Evolutionary conservation across 2,113 vertebrate species (phyloP), one percentile per base, ranked within the genome.

Genomic region (Gadus macrocephalus): DNA sequence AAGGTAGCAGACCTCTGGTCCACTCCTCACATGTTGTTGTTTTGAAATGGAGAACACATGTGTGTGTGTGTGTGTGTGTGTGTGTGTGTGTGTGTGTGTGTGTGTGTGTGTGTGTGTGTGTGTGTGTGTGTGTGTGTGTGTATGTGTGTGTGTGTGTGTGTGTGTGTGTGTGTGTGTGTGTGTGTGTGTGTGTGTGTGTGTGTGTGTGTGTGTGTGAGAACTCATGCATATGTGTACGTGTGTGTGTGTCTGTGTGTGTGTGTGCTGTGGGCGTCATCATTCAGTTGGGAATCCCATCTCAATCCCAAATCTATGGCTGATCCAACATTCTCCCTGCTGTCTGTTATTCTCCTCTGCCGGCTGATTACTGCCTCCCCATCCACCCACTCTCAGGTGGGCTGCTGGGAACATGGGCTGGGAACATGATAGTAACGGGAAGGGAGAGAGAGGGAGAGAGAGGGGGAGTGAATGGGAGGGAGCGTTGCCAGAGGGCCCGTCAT

Each of bases 1-100:
- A 49, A 35, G 75, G 76, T 79, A 83, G 62, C 84, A 90, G 84
- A 79, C 81, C 75, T 80, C 83, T 72, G 64, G 78, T 78, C 81
- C 78, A 76, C 85, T 82, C 68, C 69, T 78, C 79, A 81, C 77
- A 1, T 86, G 81, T 86, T 86, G 83, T 76, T 87, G 81, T 81
- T 73, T 79, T 75, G 75, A 90, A 81, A 92, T 92, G 88, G 85
- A 77, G 72, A 91, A 90, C 81, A 78, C 87, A 90, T 82, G 81
- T 81, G 83, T 77, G 68, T 67, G 70, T 72, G 63, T 72, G 62
- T 66, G 25, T 66, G 81, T 86, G 84, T 89, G 78, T 75, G 64
- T 58, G 63, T 38, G 59, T 22, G 64, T 62, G 63, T 73, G 60
- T 31, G 31, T 35, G 27, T 28, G 62, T 31, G 25, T 31, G 25